Base-by-base conservation (phyloP, 1,140 invertebrate genomes). In the Psilanteris sp. region DNA sequence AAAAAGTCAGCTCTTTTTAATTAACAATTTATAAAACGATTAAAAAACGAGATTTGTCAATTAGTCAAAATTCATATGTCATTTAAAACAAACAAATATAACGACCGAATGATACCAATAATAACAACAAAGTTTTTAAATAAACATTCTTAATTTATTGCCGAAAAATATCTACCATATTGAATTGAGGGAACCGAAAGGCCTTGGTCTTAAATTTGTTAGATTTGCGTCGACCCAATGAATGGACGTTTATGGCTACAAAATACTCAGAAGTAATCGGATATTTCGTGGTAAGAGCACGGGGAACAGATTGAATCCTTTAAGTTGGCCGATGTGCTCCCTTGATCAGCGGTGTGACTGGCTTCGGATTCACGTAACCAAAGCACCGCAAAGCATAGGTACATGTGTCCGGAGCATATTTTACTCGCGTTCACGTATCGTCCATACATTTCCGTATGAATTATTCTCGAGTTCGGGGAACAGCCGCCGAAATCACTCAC, bases 401-500 rank as follows among this genome's bases (percentile, higher is more conserved):
- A 73, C 54, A 59, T 44, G 27, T 74, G 64, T 74, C 71, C 71
- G 15, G 74, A 66, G 64, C 64, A 78, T 74, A 78, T 74, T 77
- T 78, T 78, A 73, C 67, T 62, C 29, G 72, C 62, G 74, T 73
- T 73, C 68, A 74, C 61, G 73, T 78, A 78, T 78, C 76, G 62
- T 78, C 62, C 70, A 78, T 78, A 79, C 71, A 31, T 75, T 78
- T 64, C 75, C 70, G 59, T 81, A 84, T 81, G 76, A 82, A 84
- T 84, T 84, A 82, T 84, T 85, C 75, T 62, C 54, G 27, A 50
- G 76, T 74, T 78, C 73, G 46, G 41, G 72, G 75, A 81, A 82
- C 79, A 81, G 73, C 72, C 57, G 70, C 68, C 75, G 70, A 83
- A 83, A 84, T 84, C 83, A 80, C 67, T 82, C 78, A 80, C 78